phyloP scores from a whole-genome alignment of 1,140 invertebrate genomes.

The Pantala flavescens region DNA sequence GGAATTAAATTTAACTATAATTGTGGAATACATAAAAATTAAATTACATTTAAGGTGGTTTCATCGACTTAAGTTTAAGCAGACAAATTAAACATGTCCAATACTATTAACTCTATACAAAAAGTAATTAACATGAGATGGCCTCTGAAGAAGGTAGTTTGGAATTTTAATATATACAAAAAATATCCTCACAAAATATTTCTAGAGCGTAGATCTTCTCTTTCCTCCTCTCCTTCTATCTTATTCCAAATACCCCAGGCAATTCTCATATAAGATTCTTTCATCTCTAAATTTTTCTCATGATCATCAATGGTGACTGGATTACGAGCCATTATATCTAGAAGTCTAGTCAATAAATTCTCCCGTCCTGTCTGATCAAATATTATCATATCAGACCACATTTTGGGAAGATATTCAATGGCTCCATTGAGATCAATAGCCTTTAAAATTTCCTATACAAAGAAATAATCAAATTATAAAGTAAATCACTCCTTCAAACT shows the following conservation, averaged over 20 bases:
- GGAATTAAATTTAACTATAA: too few relatives aligned
- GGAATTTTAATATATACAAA: background rate
- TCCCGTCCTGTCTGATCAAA: constrained; percentile 44
- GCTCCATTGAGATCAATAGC: constrained; percentile 49
- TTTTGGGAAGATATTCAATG: constrained; percentile 51
- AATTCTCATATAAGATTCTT: background rate
- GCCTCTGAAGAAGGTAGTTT: too few relatives aligned
- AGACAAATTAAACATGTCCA: too few relatives aligned
- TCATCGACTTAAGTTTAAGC: too few relatives aligned
- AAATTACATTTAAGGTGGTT: too few relatives aligned
- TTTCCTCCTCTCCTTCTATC: background rate
- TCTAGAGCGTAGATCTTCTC: background rate
- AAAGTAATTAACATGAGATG: too few relatives aligned
- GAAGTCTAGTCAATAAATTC: background rate
- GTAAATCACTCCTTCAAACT: too few relatives aligned
- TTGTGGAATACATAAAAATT: too few relatives aligned
- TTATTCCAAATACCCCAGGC: background rate
- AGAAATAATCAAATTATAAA: too few relatives aligned
- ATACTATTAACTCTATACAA: too few relatives aligned
- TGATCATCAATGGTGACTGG: background rate
- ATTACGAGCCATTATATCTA: background rate
- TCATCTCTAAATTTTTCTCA: background rate
- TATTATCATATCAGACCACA: constrained; percentile 67
- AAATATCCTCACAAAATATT: background rate
- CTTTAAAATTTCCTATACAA: constrained; percentile 37